Conservation (phyloP, 2,888 invertebrate genomes). For the Drosophila meridiana region DNA sequence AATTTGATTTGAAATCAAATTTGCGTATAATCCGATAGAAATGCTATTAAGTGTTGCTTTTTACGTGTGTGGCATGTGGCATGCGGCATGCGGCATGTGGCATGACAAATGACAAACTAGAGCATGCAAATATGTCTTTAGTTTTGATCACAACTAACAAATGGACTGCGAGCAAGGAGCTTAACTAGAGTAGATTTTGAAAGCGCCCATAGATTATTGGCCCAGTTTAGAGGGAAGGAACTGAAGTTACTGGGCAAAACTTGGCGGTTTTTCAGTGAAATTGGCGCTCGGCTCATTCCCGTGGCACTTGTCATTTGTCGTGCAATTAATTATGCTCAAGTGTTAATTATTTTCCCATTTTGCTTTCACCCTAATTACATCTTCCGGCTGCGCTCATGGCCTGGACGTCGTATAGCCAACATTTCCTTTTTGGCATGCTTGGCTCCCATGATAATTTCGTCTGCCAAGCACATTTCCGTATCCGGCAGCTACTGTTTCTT, state of each 20-base stretch:
- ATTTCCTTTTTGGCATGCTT: conserved; percentile 38
- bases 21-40: conserved; percentile 60
- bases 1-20: conserved; percentile 52
- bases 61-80: conserved; percentile 10
- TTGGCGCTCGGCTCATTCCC: conserved; percentile 15
- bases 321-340: conserved; percentile 78
- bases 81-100: background rate
- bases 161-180: conserved; percentile 34
- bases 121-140: conserved; percentile 15
- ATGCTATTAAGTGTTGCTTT: conserved; percentile 40
- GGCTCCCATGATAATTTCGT: conserved; percentile 74
- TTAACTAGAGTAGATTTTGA: conserved; percentile 19
- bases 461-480: conserved; percentile 79
- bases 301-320: conserved; percentile 71
- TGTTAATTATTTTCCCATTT: conserved; percentile 79
- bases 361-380: conserved; percentile 75
- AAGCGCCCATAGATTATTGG: conserved; percentile 8
- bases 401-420: conserved; percentile 30
- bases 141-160: conserved; percentile 22
- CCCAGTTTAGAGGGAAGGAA: background rate
- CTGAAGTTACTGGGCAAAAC: background rate
- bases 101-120: conserved; percentile 16
- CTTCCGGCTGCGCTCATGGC: conserved; percentile 55
- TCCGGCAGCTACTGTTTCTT: conserved; percentile 49
- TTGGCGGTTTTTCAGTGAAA: conserved; percentile 21